A percentile compares a stretch with the other conserved stretches of the same genome.
phyloP scores from a whole-genome alignment of 2,888 invertebrate species.

The Thereva unica region DNA sequence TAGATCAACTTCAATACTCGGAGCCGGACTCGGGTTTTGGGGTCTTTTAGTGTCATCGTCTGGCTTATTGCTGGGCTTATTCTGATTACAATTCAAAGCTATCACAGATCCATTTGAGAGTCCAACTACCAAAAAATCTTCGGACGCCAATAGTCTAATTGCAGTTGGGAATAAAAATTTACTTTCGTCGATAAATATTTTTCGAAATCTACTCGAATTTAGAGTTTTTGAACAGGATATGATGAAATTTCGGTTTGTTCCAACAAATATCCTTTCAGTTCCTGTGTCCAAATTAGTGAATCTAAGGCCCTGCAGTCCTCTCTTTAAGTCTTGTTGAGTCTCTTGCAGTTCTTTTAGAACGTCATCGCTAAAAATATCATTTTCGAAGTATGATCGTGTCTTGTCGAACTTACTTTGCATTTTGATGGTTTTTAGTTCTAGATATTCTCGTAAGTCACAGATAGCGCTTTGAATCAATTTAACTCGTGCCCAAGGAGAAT shows the following conservation, averaged over 20 bases:
- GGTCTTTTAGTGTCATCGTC: not conserved
- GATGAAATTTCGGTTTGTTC: slow-evolving; percentile 55
- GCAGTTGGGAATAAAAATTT: slow-evolving; percentile 54
- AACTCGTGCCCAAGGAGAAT: slow-evolving; percentile 56
- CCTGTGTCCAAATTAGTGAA: slow-evolving; percentile 53
- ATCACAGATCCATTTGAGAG: slow-evolving; percentile 56
- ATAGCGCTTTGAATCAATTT: slow-evolving; percentile 54
- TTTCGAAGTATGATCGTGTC: slow-evolving; percentile 55
- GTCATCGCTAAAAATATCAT: slow-evolving; percentile 55
- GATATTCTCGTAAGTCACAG: slow-evolving; percentile 51
- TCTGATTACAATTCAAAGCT: slow-evolving; percentile 52
- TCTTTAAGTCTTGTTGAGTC: slow-evolving; percentile 44
- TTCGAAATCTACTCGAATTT: slow-evolving; percentile 51
- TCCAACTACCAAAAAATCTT: slow-evolving; percentile 52
- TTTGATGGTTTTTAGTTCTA: slow-evolving; percentile 48
- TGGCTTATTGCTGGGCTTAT: slow-evolving; percentile 35
- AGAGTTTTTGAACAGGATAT: slow-evolving; percentile 53
- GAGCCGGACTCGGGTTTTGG: not conserved
- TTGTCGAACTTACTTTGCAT: slow-evolving; percentile 52
- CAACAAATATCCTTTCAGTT: slow-evolving; percentile 47
- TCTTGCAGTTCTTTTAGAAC: slow-evolving; percentile 53
- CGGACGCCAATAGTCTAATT: slow-evolving; percentile 51
- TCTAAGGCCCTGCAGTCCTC: slow-evolving; percentile 51
- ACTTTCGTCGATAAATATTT: slow-evolving; percentile 52
- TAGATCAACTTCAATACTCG: slow-evolving; percentile 36